Conservation (phyloP, 1,140 invertebrate species). For the Drosophila persimilis region DNA sequence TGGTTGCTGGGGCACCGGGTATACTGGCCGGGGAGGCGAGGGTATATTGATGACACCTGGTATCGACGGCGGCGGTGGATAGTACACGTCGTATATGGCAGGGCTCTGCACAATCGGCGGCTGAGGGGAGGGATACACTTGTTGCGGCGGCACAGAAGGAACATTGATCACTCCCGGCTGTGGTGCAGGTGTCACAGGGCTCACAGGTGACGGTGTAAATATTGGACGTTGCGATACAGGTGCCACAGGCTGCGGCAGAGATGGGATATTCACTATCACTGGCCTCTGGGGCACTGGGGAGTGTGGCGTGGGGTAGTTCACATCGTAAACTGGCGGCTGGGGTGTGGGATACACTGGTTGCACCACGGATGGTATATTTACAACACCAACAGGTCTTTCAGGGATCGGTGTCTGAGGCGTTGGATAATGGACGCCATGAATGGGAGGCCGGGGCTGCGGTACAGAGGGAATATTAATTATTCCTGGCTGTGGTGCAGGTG, state of each 20-base stretch:
- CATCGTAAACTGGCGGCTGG: constrained; percentile 20
- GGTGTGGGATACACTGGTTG: constrained; percentile 27
- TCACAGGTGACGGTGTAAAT: constrained; percentile 84
- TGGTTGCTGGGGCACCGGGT: constrained; percentile 27
- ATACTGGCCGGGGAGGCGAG: constrained; percentile 21
- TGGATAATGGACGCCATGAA: constrained; percentile 83
- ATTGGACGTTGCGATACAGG: constrained; percentile 70
- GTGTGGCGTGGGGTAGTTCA: constrained; percentile 83
- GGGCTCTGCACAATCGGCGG: constrained; percentile 85
- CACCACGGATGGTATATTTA: constrained; percentile 75
- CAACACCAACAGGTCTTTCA: not conserved
- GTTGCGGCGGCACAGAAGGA: constrained; percentile 48
- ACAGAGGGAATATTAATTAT: constrained; percentile 29
- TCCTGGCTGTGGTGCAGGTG: constrained; percentile 9
- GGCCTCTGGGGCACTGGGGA: constrained; percentile 20
- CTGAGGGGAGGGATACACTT: constrained; percentile 85
- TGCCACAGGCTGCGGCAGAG: constrained; percentile 17
- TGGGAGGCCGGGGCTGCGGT: constrained; percentile 61
- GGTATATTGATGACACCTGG: constrained; percentile 60
- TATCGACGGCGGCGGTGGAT: constrained; percentile 27
- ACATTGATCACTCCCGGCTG: constrained; percentile 50
- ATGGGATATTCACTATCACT: constrained; percentile 86
- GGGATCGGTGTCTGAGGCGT: constrained; percentile 88
- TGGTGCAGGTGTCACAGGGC: constrained; percentile 15
- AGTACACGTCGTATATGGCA: constrained; percentile 84